Evolutionary conservation across 1,140 invertebrate species (phyloP), one percentile per base, ranked within the genome.

Genomic region (Spodoptera frugiperda): DNA sequence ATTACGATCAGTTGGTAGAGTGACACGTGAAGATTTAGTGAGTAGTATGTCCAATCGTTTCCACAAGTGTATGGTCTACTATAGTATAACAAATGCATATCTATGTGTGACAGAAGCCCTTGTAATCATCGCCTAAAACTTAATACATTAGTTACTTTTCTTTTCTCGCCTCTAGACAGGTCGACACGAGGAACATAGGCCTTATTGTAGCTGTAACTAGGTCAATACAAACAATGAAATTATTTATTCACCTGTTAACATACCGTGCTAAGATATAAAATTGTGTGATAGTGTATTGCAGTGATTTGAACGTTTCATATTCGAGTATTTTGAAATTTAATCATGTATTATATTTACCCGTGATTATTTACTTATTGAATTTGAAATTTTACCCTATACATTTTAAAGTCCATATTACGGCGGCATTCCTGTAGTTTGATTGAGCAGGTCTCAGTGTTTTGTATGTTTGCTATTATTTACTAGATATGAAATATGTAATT

Each of bases 401-500:
- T 17, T 14, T 71, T 21, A 78, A 74, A 54, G 33, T 72, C 33
- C 53, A 17, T 51, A 48, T 33, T 49, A 55, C 14, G 76, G 74
- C 61, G 73, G 72, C 78, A 82, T 84, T 82, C 78, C 82, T 78
- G 73, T 73, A 46, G 76, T 77, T 61, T 71, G 49, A 59, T 61
- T 77, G 76, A 80, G 78, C 81, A 77, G 83, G 81, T 75, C 82
- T 83, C 83, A 83, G 55, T 78, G 12, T 76, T 81, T 59, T 70
- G 76, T 75, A 67, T 44, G n/a, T 46, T 57, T 61, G 48, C 19
- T 25, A 49, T 39, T 21, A 25, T 44, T 48, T 67, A 33, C 55
- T 19, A 8, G 8, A 9, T 61, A 10, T 55, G 9, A 61, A 61
- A 73, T 59, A n/a, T n/a, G n/a, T n/a, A 73, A 30, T 59, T 15